Base-by-base conservation (phyloP, 2,113 vertebrate genomes). In the Nettapus auritus region DNA sequence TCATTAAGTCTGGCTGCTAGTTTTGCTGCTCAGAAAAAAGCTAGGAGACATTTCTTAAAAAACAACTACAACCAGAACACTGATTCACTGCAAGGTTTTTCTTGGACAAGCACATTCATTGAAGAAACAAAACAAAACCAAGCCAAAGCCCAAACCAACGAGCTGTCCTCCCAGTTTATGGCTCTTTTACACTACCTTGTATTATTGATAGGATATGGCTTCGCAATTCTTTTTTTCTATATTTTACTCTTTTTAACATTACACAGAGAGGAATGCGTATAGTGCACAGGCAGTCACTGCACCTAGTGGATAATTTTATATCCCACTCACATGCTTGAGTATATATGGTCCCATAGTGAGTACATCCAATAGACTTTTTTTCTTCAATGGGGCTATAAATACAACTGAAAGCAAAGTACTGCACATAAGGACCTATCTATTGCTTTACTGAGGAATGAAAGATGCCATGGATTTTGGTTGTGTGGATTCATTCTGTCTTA, bases 401-500 rank as follows among this genome's bases (percentile, higher is more conserved):
- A 97, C 94, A 94, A 89, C 85, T 94, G 94, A 93, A 90, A 95
- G 91, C 67, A 88, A 96, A 94, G 92, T 68, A 95, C 36, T 79
- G 62, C n/a, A 80, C 89, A 88, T 94, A 95, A 96, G 92, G 84
- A 82, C 91, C 90, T 60, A 83, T 84, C 84, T 95, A 90, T 91
- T 87, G 92, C 69, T 91, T 95, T 94, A 89, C 90, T 42, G 76
- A 85, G 81, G 80, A 82, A 18, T 73, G 84, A 95, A 93, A 94
- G 86, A 94, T 94, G 91, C 88, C 6, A 11, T 86, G 87, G 79
- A 33, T 82, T 91, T 96, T 79, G 84, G 82, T 69, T 88, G 53
- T 57, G 70, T 84, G 52, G 78, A 93, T 80, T 93, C 18, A 9
- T 89, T 92, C 46, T 75, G 52, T 96, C 92, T 91, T 88, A 86